Conservation (phyloP, 2,797 vertebrate genomes). For the Heteromormyrus szaboi region DNA sequence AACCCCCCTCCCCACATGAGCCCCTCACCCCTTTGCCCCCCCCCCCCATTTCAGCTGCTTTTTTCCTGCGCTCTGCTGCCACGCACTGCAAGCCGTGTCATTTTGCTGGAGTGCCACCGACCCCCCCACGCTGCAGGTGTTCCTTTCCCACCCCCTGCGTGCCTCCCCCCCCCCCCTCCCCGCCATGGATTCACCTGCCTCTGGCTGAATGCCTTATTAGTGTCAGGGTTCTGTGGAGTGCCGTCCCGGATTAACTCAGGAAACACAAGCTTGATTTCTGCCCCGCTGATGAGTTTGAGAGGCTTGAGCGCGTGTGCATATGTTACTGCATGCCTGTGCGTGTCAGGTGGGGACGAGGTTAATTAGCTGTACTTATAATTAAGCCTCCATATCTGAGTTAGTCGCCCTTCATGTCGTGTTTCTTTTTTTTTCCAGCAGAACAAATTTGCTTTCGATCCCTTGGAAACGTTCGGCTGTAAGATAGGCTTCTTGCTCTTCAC, state of each 20-base stretch:
- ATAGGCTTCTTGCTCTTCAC: slow-evolving; percentile 30
- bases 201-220: slow-evolving; percentile 96
- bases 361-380: slow-evolving; percentile 10
- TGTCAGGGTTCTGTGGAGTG: slow-evolving; percentile 88
- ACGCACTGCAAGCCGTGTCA: slow-evolving; percentile 76
- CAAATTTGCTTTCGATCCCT: slow-evolving; percentile 49
- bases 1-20: background rate
- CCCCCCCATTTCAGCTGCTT: background rate
- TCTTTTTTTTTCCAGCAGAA: slow-evolving; percentile 45
- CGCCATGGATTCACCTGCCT: slow-evolving; percentile 72
- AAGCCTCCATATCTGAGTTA: slow-evolving; percentile 49
- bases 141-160: slow-evolving; percentile 41
- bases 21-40: background rate
- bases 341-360: slow-evolving; percentile 20
- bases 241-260: slow-evolving; percentile 92
- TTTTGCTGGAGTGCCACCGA: slow-evolving; percentile 77
- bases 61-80: slow-evolving; percentile 54
- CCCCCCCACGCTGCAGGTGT: slow-evolving; percentile 62
- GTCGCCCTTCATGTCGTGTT: slow-evolving; percentile 27
- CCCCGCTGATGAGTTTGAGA: slow-evolving; percentile 65
- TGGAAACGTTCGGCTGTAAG: slow-evolving; percentile 42
- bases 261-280: slow-evolving; percentile 99
- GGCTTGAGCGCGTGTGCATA: slow-evolving; percentile 46
- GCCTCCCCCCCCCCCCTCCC: slow-evolving; percentile 28
- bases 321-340: slow-evolving; percentile 31